These are phyloP conservation scores for Alligator mississippiensis DNA, from an alignment of 2,113 vertebrate species.

Conservation along the genomic window DNA sequence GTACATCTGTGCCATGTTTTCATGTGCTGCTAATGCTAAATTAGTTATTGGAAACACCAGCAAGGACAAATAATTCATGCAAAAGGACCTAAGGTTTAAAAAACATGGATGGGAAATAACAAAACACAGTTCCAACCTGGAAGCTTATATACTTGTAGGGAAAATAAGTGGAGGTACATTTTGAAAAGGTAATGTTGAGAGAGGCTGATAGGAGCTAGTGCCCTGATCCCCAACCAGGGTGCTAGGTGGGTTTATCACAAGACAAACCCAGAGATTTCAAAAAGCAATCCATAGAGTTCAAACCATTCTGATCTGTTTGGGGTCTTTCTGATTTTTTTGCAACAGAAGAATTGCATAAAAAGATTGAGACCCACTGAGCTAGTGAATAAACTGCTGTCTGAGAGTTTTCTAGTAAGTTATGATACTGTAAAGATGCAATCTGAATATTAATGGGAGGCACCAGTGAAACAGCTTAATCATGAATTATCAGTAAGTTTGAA, in stretches of 20 bases:
- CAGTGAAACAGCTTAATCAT: background rate
- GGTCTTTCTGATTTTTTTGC: too few species aligned
- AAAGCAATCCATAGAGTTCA: too few species aligned
- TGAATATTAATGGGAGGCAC: background rate
- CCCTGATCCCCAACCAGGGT: too few species aligned
- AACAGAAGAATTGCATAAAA: too few species aligned
- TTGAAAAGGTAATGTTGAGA: background rate
- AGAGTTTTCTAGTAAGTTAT: fast-evolving
- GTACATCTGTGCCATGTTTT: too few species aligned
- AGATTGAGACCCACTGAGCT: too few species aligned
- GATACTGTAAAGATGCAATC: background rate
- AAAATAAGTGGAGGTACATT: background rate
- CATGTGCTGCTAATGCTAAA: too few species aligned
- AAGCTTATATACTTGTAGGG: background rate
- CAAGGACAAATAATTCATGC: background rate
- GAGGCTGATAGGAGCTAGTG: too few species aligned
- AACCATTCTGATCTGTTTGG: too few species aligned
- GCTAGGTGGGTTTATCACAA: too few species aligned
- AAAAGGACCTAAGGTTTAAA: background rate
- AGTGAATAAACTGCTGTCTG: too few species aligned
- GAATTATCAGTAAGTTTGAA: background rate
- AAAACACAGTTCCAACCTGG: background rate
- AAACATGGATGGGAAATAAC: background rate
- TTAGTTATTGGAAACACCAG: background rate
- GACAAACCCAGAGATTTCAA: too few species aligned